These are phyloP conservation scores for Alentia gelatinosa DNA, from an alignment of 2,888 invertebrate genomes.

Conservation along the genomic window DNA sequence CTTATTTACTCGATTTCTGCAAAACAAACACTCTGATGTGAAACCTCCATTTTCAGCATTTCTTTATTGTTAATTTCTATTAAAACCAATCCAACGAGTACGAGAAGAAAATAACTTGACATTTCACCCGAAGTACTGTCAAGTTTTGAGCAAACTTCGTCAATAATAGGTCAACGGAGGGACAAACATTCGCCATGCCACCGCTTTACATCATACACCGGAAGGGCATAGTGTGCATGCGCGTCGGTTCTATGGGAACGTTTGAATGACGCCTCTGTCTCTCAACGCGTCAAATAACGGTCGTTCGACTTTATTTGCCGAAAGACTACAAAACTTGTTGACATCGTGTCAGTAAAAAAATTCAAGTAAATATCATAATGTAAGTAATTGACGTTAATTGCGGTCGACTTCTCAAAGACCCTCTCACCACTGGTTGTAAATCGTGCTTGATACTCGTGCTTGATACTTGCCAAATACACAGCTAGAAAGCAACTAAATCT, in stretches of 20 bases:
- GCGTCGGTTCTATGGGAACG: not conserved
- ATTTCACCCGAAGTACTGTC: not conserved
- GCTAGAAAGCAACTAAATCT: too few relatives aligned
- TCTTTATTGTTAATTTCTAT: not conserved
- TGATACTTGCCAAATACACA: too few relatives aligned
- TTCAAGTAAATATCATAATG: too few relatives aligned
- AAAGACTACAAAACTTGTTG: not conserved
- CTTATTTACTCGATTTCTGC: not conserved
- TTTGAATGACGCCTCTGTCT: not conserved
- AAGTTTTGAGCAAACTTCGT: not conserved
- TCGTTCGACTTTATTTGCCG: not conserved
- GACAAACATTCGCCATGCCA: not conserved
- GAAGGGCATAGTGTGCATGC: not conserved
- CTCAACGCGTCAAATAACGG: not conserved
- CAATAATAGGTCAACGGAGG: not conserved
- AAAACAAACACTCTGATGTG: not conserved
- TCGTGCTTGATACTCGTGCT: too few relatives aligned
- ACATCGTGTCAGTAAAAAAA: constrained; percentile 21
- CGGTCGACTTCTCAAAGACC: too few relatives aligned
- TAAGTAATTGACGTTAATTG: too few relatives aligned
- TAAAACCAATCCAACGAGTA: too few relatives aligned
- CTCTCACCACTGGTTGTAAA: too few relatives aligned
- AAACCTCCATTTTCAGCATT: not conserved
- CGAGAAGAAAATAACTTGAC: not conserved
- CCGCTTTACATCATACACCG: constrained; percentile 19